A percentile compares a stretch with the other conserved stretches of the same genome.
These are phyloP conservation scores for Drosophila lacteicornis DNA, from an alignment of 1,140 invertebrate species.

Conservation along the genomic window DNA sequence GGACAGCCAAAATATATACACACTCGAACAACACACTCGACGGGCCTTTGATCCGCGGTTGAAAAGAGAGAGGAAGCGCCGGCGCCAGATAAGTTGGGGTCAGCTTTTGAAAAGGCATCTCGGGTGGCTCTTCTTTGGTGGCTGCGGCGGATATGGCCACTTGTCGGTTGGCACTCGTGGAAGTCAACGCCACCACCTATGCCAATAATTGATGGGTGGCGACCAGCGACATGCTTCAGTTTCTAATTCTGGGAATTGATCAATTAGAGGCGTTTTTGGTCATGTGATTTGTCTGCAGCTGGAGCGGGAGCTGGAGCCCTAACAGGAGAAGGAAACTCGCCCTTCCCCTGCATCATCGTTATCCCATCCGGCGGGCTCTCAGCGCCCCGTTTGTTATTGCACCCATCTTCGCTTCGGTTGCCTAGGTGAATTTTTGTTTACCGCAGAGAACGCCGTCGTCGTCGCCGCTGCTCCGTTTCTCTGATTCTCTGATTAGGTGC, in stretches of 20 bases:
- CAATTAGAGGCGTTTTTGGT: conserved; percentile 58
- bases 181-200: conserved; percentile 38
- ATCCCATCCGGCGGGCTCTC: not conserved
- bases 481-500: conserved; percentile 44
- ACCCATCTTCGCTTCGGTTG: conserved; percentile 61
- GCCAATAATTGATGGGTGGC: conserved; percentile 29
- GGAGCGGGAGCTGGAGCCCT: conserved; percentile 5
- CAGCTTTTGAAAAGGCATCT: conserved; percentile 12
- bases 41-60: conserved; percentile 33
- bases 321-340: not conserved
- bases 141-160: conserved; percentile 66
- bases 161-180: conserved; percentile 31
- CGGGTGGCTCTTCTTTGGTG: conserved; percentile 19
- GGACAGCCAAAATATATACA: conserved; percentile 34
- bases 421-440: conserved; percentile 75
- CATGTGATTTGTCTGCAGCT: conserved; percentile 58
- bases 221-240: conserved; percentile 56
- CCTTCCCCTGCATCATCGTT: not conserved
- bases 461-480: not conserved
- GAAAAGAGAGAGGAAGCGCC: conserved; percentile 17
- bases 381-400: conserved; percentile 53
- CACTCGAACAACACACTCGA: conserved; percentile 21
- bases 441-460: conserved; percentile 49
- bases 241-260: conserved; percentile 81
- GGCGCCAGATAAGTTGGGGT: conserved; percentile 57